phyloP scores from a whole-genome alignment of 2,113 vertebrate species.

The Aphyosemion australe region DNA sequence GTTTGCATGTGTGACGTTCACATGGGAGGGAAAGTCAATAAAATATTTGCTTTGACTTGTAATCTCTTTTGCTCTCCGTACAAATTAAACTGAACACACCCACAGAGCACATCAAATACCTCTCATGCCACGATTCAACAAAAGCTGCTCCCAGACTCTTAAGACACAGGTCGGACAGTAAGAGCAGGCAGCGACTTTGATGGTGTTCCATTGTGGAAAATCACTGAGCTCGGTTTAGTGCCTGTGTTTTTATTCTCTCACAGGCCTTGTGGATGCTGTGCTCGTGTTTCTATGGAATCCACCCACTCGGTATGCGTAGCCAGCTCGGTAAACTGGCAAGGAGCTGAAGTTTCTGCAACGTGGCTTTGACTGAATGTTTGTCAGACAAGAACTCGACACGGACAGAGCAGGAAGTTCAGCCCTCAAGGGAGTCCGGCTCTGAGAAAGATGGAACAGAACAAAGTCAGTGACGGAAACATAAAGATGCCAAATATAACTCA shows the following conservation, averaged over 20 bases:
- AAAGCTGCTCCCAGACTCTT: slow-evolving; percentile 8
- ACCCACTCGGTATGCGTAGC: slow-evolving; percentile 54
- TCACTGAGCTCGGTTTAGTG: slow-evolving; percentile 29
- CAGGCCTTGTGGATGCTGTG: slow-evolving; percentile 43
- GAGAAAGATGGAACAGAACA: slow-evolving; percentile 62
- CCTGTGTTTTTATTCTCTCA: slow-evolving; percentile 27
- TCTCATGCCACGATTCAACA: slow-evolving; percentile 35
- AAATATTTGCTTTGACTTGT: slow-evolving; percentile 54
- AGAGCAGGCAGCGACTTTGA: slow-evolving; percentile 6
- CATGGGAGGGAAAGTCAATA: slow-evolving; percentile 10
- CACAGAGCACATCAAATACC: slow-evolving; percentile 49
- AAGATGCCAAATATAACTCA: slow-evolving; percentile 13
- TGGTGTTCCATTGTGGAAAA: slow-evolving; percentile 47
- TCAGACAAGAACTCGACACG: slow-evolving; percentile 64
- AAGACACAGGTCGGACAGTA: slow-evolving; percentile 11
- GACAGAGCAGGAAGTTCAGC: slow-evolving; percentile 67
- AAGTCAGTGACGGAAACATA: slow-evolving; percentile 57
- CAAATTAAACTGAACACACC: slow-evolving; percentile 53
- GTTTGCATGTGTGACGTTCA: slow-evolving; percentile 36
- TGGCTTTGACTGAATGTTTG: slow-evolving; percentile 61
- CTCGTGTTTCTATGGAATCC: slow-evolving; percentile 61
- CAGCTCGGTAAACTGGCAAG: slow-evolving; percentile 48
- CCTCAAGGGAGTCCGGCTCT: slow-evolving; percentile 54
- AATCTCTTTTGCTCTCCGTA: slow-evolving; percentile 24
- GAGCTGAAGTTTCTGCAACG: slow-evolving; percentile 46